Base-by-base conservation (phyloP, 2,797 vertebrate genomes). In the Alca torda region DNA sequence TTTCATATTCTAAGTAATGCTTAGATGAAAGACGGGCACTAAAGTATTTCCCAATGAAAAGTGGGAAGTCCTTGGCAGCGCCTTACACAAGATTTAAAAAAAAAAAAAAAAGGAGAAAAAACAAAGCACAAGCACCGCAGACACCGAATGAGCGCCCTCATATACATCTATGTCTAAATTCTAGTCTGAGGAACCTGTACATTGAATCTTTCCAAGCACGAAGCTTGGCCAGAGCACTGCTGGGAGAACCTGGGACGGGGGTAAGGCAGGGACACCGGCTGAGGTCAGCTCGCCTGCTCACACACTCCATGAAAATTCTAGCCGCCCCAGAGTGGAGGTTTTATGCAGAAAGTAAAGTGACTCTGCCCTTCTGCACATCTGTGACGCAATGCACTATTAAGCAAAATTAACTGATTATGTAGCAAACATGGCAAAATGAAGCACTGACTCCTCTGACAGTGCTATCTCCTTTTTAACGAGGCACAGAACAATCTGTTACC, bases 331-430 rank as follows among this genome's bases (percentile, higher is more conserved):
- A 57, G 65, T 1, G 10, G 61, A 64, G 76, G 67, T 60, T 89
- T 92, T 43, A 68, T 23, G 59, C 72, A 80, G 83, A 57, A 80
- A 85, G 65, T 14, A 48, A 92, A 92, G 39, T 0, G 0, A 39
- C 72, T 92, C 59, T 94, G 87, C 64, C 91, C 84, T 93, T 92
- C 7, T 48, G 75, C 78, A 80, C 87, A 87, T 89, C 87, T 84
- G 87, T 6, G 11, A 75, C 0, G 6, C 82, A 75, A 88, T 41
- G 80, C 83, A 10, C 91, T 90, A 67, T 89, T 94, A 91, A 88
- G 91, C 96, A 95, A 95, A 96, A 96, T 89, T 96, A 95, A 96
- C 95, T 90, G 94, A 95, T 94, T 93, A 91, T 65, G 93, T 81
- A 90, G 93, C 76, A 93, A 96, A 90, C 69, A 78, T 0, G 25